phyloP scores from a whole-genome alignment of 2,113 vertebrate genomes.

The Eurypyga helias region DNA sequence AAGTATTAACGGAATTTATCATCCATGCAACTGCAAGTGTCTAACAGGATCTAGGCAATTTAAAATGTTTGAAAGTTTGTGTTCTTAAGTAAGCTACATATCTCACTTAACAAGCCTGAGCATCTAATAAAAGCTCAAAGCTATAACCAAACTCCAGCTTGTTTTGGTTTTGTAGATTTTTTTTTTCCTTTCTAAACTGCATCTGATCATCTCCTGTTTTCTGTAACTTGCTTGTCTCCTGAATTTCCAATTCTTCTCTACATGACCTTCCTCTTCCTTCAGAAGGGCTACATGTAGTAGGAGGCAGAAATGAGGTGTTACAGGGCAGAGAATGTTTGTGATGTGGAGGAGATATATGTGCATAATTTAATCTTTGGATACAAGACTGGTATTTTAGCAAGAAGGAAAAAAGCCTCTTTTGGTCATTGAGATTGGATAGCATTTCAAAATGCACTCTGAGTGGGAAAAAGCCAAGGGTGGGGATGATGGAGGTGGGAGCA shows the following conservation, averaged over 20 bases:
- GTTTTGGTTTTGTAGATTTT: not conserved
- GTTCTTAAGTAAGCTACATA: not conserved
- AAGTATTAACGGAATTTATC: not conserved
- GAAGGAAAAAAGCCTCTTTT: not conserved
- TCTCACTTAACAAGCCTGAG: not conserved
- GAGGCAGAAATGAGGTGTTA: not conserved
- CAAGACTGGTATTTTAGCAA: not conserved
- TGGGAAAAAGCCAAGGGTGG: not conserved
- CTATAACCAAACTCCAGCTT: not conserved
- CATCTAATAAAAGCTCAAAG: not conserved
- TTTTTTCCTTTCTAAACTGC: not conserved
- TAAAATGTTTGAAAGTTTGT: not conserved
- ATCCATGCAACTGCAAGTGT: not conserved
- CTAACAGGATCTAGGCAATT: not conserved
- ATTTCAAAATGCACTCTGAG: not conserved
- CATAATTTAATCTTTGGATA: not conserved
- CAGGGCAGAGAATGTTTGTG: not conserved
- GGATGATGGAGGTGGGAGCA: not conserved
- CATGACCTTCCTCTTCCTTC: not conserved
- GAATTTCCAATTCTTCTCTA: not conserved
- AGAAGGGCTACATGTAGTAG: not conserved
- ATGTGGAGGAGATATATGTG: not conserved
- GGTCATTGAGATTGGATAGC: not conserved
- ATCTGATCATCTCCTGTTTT: not conserved
- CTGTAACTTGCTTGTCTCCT: not conserved